Base-by-base conservation (phyloP, 2,888 invertebrate genomes). In the Stenotaenia linearis region DNA sequence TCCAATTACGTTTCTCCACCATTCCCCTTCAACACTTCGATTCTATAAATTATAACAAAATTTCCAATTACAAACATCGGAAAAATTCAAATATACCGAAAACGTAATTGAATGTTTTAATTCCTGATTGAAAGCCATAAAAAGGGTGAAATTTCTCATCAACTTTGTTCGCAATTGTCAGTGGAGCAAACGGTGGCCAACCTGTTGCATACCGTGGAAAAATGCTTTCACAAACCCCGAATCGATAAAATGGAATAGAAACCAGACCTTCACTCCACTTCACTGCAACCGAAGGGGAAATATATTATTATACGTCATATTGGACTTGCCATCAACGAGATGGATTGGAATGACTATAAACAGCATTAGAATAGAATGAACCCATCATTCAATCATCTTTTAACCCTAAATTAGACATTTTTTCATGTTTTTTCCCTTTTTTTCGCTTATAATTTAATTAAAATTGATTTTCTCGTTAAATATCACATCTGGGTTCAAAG, bases 241-340 rank as follows among this genome's bases (percentile, higher is more conserved):
- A 69, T 69, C 69, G 69, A 69, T 69, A 69, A 69, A 69, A 7
- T 28, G 28, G 69, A 69, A 69, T 69, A 69, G 69, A 69, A 69
- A 69, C 69, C 28, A 23, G 28, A 69, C 69, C 23, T 69, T 50
- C 50, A n/a, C 50, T n/a, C 40, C 21, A 56, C 56, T 21, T 23
- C 23, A 56, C 56, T 21, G 23, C 25, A 69, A 69, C 28, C 69
- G 28, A 69, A 23, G 69, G 69, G 28, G n/a, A 69, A 69, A 69
- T 69, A 69, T 69, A 69, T 69, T 69, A 69, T 69, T 69, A 69
- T 45, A 45, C 45, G 45, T 45, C 45, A 45, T 69, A 69, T 69
- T 69, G 61, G 28, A 61, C 61, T 61, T 23, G 61, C 28, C 61
- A 61, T 61, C 61, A 61, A 61, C 28, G 61, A 61, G 61, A 61